A percentile compares a stretch with the other conserved stretches of the same genome.
These are phyloP conservation scores for Nemoura dubitans DNA, from an alignment of 2,888 invertebrate genomes.

Conservation along the genomic window DNA sequence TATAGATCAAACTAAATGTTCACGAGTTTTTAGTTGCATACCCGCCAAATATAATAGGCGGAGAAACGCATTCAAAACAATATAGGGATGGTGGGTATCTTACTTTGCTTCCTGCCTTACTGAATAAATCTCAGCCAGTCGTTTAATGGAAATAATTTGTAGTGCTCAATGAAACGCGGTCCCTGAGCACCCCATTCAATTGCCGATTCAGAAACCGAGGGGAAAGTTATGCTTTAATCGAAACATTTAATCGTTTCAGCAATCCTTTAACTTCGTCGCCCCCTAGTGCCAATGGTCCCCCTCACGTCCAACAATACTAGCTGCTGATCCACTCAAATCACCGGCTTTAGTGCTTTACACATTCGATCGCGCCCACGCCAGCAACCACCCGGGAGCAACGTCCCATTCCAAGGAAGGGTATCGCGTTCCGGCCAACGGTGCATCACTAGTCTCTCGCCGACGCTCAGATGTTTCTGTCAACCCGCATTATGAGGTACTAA, in stretches of 20 bases:
- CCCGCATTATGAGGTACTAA: slow-evolving; percentile 26
- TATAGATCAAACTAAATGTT: too few relatives aligned
- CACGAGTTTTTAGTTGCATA: too few relatives aligned
- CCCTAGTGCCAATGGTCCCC: background rate
- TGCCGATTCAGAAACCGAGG: background rate
- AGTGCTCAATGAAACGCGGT: background rate
- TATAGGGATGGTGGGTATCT: too few relatives aligned
- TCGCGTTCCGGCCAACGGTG: background rate
- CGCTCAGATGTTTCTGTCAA: background rate
- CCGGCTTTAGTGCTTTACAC: slow-evolving; percentile 1
- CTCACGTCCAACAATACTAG: background rate
- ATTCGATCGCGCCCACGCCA: background rate
- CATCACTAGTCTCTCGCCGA: background rate
- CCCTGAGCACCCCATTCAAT: background rate
- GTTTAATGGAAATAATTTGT: background rate
- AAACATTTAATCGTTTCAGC: background rate
- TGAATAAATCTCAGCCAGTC: background rate
- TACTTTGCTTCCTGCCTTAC: too few relatives aligned
- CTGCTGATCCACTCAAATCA: background rate
- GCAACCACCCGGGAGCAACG: background rate
- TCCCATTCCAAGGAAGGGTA: background rate
- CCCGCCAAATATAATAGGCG: too few relatives aligned
- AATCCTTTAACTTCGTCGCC: background rate
- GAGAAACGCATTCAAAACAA: too few relatives aligned
- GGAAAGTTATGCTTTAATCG: slow-evolving; percentile 12